These are phyloP conservation scores for Heliothis peltigera DNA, from an alignment of 2,888 invertebrate genomes.

Conservation along the genomic window DNA sequence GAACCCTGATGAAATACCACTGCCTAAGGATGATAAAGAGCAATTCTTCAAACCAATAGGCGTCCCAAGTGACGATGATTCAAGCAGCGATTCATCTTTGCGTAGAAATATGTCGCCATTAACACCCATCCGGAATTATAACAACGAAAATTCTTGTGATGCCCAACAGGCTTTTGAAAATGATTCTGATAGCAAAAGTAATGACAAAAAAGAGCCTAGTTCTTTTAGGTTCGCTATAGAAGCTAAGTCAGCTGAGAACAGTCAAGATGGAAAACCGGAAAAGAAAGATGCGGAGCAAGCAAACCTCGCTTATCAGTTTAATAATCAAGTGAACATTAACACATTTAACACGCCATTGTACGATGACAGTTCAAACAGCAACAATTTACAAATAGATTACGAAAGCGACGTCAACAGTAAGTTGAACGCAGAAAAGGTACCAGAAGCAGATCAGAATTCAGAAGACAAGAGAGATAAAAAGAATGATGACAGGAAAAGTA, in stretches of 20 bases:
- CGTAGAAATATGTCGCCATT: constrained; percentile 86
- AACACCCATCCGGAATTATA: constrained; percentile 85
- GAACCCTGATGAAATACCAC: constrained; percentile 58
- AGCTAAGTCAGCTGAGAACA: constrained; percentile 76
- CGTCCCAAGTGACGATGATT: constrained; percentile 78
- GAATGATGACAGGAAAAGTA: constrained; percentile 76
- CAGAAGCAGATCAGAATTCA: constrained; percentile 75
- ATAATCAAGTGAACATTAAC: constrained; percentile 82
- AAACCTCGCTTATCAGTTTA: constrained; percentile 79
- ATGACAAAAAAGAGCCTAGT: constrained; percentile 79
- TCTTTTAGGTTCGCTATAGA: constrained; percentile 84
- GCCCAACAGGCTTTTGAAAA: constrained; percentile 86
- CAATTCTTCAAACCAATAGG: constrained; percentile 78
- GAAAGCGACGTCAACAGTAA: constrained; percentile 87
- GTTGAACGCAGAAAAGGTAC: constrained; percentile 78
- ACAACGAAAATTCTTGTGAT: constrained; percentile 86
- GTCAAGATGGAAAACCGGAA: constrained; percentile 70
- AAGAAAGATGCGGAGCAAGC: constrained; percentile 76
- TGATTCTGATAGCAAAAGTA: constrained; percentile 72
- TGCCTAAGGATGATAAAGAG: constrained; percentile 78
- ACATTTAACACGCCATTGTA: constrained; percentile 81
- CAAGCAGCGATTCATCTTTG: constrained; percentile 84
- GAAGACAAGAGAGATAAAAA: constrained; percentile 81
- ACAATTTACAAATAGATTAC: constrained; percentile 84
- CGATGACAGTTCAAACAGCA: constrained; percentile 86